These are phyloP conservation scores for Campaea margaritaria DNA, from an alignment of 2,888 invertebrate genomes.

Conservation along the genomic window DNA sequence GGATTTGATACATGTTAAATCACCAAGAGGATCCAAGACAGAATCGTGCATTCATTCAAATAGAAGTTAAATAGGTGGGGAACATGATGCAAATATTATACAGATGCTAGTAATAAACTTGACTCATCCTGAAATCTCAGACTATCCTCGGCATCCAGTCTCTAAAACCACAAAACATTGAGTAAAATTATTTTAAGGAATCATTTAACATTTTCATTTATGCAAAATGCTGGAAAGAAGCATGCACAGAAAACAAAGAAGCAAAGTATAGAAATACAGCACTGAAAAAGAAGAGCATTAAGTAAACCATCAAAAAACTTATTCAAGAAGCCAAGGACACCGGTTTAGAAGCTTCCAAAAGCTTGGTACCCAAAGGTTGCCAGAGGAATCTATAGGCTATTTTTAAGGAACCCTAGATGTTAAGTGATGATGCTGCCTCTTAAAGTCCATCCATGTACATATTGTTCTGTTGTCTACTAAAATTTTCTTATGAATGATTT, in stretches of 20 bases:
- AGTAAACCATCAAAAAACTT: slow-evolving; percentile 3
- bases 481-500: too few species aligned
- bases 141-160: slow-evolving; percentile 7
- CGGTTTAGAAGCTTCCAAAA: slow-evolving; percentile 13
- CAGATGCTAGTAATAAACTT: slow-evolving; percentile 4
- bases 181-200: slow-evolving; percentile 1
- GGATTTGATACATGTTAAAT: not conserved
- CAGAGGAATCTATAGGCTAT: not conserved
- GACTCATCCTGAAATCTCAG: slow-evolving; percentile 13
- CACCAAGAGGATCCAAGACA: not conserved
- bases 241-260: slow-evolving; percentile 24
- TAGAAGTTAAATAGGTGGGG: not conserved
- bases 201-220: slow-evolving; percentile 16
- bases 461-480: too few species aligned
- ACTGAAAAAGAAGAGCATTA: not conserved
- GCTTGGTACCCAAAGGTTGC: slow-evolving; percentile 15
- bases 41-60: slow-evolving; percentile 4
- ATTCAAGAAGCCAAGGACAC: slow-evolving; percentile 7
- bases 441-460: too few species aligned
- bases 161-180: slow-evolving; percentile 8
- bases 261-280: slow-evolving; percentile 19
- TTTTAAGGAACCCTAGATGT: not conserved
- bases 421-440: too few species aligned
- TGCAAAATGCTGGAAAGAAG: slow-evolving; percentile 21
- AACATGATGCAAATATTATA: slow-evolving; percentile 5